Evolutionary conservation across 2,797 vertebrate species (phyloP).

Genomic region (Sandelia bainsii): DNA sequence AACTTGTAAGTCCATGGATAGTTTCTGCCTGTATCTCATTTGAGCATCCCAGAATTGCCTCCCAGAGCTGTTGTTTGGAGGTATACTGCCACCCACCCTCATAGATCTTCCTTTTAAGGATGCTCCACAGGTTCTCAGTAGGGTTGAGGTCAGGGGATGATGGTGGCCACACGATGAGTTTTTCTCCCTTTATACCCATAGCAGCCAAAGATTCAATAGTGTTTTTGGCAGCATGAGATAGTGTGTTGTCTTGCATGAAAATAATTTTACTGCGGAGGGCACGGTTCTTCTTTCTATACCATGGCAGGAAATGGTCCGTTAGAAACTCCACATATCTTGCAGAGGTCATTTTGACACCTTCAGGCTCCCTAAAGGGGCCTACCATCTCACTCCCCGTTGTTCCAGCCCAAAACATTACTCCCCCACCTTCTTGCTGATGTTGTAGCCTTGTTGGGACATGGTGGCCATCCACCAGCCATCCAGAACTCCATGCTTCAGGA

Average conservation of each 20-base stretch:
- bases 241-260: constrained; percentile 1
- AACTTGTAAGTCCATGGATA: too few species aligned
- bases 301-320: constrained; percentile 12
- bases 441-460: background rate
- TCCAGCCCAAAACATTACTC: background rate
- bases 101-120: background rate
- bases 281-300: constrained; percentile 26
- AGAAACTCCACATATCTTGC: constrained; percentile 1
- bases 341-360: background rate
- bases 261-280: background rate
- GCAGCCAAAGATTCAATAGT: constrained; percentile 5
- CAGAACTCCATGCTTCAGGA: background rate
- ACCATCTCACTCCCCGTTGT: background rate
- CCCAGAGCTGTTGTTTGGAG: too few species aligned
- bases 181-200: constrained; percentile 18
- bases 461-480: background rate
- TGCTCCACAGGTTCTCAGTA: constrained; percentile 39
- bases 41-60: too few species aligned
- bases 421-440: background rate
- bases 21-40: too few species aligned
- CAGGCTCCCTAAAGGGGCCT: background rate
- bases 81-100: background rate
- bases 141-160: constrained; percentile 34
- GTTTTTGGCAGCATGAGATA: background rate
- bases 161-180: constrained; percentile 16